Evolutionary conservation across 2,888 invertebrate genomes (phyloP), one percentile per base, ranked within the genome.

Genomic region (Melieria omissa): DNA sequence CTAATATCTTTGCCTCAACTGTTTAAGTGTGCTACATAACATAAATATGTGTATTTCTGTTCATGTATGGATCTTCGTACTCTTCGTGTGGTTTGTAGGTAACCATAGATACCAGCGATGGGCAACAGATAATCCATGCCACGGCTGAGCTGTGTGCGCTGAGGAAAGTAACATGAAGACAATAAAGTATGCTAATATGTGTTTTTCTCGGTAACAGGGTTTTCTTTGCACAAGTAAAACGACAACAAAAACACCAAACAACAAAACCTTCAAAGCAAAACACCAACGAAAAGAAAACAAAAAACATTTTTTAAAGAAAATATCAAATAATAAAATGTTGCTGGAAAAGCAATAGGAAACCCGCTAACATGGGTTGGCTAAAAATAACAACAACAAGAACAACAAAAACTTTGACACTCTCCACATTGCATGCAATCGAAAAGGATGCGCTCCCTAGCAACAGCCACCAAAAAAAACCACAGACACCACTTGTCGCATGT

Each of bases 141-240:
- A 60, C 6, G 12, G n/a, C 16, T 14, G 52, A 8, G 14, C 52
- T 12, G 44, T 52, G 67, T 58, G 66, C 47, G 12, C 42, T 41
- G 42, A 64, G 64, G 14, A 42, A 54, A 54, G 41, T 65, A 47
- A 66, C 60, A 49, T 58, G 66, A 52, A 58, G 52, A 61, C 52
- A 67, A 61, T 67, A 67, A 67, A 67, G 67, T 49, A 61, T 61
- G 67, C 67, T 67, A 61, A 67, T 67, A 67, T 61, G 61, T 67
- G 12, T 29, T 67, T 67, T 67, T 49, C 67, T 60, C 61, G 67
- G 67, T 49, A 67, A 61, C 52, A 61, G 60, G 60, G 12, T 60
- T 67, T 67, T 7, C 57, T 29, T 29, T 29, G 29, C 29, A 29
- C 29, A 29, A 29, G 29, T 29, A 29, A 29, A 29, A 29, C 29